These are phyloP conservation scores for Choristoneura rosaceana DNA, from an alignment of 2,888 invertebrate genomes.

Conservation along the genomic window DNA sequence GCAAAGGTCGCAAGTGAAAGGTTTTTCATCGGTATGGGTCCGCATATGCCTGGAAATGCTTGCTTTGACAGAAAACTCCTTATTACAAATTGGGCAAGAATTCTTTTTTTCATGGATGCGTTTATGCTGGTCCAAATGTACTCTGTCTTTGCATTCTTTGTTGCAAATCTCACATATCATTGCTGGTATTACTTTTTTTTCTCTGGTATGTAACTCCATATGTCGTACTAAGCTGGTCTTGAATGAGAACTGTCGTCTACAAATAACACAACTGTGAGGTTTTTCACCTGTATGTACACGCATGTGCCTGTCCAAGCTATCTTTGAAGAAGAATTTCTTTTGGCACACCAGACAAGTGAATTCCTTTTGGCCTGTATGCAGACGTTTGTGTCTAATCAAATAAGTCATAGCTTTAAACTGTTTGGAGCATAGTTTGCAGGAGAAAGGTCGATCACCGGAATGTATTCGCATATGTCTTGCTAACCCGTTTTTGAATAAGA, in stretches of 20 bases:
- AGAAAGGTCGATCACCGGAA: neutral
- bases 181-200: neutral
- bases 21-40: neutral
- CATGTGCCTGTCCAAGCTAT: neutral
- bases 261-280: neutral
- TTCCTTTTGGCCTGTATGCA: neutral
- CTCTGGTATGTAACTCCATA: neutral
- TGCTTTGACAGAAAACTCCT: neutral
- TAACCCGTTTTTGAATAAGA: neutral
- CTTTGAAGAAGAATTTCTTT: neutral
- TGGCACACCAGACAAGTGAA: neutral
- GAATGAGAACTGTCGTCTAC: neutral
- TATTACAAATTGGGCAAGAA: neutral
- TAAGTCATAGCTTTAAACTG: neutral
- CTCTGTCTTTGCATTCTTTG: neutral
- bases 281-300: neutral
- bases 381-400: neutral
- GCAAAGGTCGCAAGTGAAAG: neutral
- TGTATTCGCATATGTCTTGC: slow-evolving; percentile 1
- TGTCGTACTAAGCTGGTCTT: neutral
- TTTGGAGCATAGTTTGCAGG: neutral
- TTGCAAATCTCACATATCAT: neutral
- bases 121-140: neutral
- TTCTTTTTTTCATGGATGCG: neutral
- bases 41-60: neutral